phyloP scores from a whole-genome alignment of 2,797 vertebrate genomes.

The Molossus molossus region DNA sequence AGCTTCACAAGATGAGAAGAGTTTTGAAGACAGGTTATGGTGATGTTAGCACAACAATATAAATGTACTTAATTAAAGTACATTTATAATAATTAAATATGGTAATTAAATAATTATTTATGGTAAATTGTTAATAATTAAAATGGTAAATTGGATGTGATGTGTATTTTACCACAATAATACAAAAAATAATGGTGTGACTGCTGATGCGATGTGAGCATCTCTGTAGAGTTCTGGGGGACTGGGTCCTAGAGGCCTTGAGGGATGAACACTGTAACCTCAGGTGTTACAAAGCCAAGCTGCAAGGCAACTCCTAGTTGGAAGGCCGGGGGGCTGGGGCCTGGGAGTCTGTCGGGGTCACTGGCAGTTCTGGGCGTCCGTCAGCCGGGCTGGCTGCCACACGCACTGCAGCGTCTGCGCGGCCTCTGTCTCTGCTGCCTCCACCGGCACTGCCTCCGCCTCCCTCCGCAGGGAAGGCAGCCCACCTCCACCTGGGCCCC shows the following conservation, averaged over 20 bases:
- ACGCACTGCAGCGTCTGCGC: not conserved
- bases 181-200: not conserved
- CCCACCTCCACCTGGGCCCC: not conserved
- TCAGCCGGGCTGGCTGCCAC: too few species aligned
- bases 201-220: not conserved
- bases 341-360: fast-evolving
- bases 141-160: not conserved
- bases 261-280: not conserved
- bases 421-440: not conserved
- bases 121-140: not conserved
- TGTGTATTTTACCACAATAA: not conserved
- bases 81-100: too few species aligned
- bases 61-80: not conserved
- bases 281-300: not conserved
- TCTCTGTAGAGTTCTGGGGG: not conserved
- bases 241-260: not conserved
- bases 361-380: not conserved
- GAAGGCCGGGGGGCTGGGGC: not conserved
- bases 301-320: not conserved
- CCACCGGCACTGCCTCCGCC: not conserved
- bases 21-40: not conserved
- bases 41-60: not conserved
- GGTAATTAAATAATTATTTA: too few species aligned
- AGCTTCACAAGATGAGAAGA: not conserved
- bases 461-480: constrained; percentile 6